Evolutionary conservation across 2,797 vertebrate species (phyloP).

Genomic region (Semotilus atromaculatus): DNA sequence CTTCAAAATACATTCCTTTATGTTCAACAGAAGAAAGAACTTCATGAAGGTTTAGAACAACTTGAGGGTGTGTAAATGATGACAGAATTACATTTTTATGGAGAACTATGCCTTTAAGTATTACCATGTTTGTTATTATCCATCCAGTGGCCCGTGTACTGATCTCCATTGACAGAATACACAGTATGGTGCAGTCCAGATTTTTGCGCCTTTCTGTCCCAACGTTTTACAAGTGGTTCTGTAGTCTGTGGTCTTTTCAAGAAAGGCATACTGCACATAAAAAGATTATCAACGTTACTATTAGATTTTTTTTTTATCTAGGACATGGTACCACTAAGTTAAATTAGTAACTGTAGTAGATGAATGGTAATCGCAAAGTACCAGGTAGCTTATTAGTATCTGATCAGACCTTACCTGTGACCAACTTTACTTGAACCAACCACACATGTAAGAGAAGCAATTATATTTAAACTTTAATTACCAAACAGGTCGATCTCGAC

Average conservation of each 20-base stretch:
- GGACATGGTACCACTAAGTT: background rate
- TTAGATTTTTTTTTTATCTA: background rate
- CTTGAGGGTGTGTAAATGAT: background rate
- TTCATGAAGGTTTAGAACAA: background rate
- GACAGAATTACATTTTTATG: background rate
- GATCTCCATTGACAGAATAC: slow-evolving; percentile 80
- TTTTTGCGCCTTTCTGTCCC: slow-evolving; percentile 85
- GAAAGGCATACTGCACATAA: slow-evolving; percentile 75
- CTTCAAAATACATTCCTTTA: background rate
- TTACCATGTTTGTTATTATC: slow-evolving; percentile 89
- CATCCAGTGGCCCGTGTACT: slow-evolving; percentile 90
- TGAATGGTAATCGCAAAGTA: background rate
- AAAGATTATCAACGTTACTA: background rate
- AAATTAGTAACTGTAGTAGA: background rate
- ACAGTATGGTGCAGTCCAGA: slow-evolving; percentile 79
- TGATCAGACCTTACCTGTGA: background rate
- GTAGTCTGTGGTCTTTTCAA: slow-evolving; percentile 65
- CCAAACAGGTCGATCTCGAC: background rate
- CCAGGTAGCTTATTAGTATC: background rate
- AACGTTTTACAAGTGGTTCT: slow-evolving; percentile 70
- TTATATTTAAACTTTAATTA: background rate
- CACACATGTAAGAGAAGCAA: background rate
- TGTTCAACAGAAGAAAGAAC: background rate
- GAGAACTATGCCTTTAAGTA: background rate
- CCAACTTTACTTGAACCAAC: background rate